phyloP scores from a whole-genome alignment of 2,113 vertebrate species.

The Spea multiplicata region DNA sequence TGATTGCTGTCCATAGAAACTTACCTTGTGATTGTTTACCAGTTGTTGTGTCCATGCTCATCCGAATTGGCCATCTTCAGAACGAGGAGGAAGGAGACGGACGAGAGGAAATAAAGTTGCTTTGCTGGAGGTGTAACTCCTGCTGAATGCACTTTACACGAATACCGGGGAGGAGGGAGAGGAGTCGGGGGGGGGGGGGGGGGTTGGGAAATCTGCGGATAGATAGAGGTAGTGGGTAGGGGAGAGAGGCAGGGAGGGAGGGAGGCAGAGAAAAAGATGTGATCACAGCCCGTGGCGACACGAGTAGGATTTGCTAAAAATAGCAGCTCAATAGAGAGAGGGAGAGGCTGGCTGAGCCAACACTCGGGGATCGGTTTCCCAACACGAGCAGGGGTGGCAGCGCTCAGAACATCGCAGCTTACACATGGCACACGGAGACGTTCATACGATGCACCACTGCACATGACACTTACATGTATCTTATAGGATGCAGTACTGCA shows the following conservation, averaged over 20 bases:
- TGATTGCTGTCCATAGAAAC: neutral
- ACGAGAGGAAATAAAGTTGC: constrained; percentile 9
- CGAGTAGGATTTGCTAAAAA: constrained; percentile 59
- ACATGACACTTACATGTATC: too few relatives aligned
- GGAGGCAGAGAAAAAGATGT: constrained; percentile 45
- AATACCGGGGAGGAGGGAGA: constrained; percentile 24
- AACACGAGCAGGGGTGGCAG: constrained; percentile 20
- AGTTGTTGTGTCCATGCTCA: constrained; percentile 53
- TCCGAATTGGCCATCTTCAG: constrained; percentile 63
- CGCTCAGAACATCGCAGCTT: neutral
- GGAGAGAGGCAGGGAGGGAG: constrained; percentile 31
- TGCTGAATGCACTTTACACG: constrained; percentile 14
- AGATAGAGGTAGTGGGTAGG: constrained; percentile 17
- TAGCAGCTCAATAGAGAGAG: constrained; percentile 49
- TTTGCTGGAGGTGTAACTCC: neutral
- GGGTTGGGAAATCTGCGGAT: constrained; percentile 44
- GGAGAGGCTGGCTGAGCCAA: constrained; percentile 44
- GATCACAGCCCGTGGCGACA: constrained; percentile 57
- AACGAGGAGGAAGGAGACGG: neutral
- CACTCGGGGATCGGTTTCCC: constrained; percentile 39
- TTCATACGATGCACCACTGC: too few relatives aligned
- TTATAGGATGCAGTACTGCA: too few relatives aligned
- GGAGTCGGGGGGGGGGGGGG: neutral
- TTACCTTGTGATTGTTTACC: constrained; percentile 27
- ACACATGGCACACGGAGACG: neutral